These are phyloP conservation scores for Araneus ventricosus DNA, from an alignment of 1,140 invertebrate genomes.

Conservation along the genomic window DNA sequence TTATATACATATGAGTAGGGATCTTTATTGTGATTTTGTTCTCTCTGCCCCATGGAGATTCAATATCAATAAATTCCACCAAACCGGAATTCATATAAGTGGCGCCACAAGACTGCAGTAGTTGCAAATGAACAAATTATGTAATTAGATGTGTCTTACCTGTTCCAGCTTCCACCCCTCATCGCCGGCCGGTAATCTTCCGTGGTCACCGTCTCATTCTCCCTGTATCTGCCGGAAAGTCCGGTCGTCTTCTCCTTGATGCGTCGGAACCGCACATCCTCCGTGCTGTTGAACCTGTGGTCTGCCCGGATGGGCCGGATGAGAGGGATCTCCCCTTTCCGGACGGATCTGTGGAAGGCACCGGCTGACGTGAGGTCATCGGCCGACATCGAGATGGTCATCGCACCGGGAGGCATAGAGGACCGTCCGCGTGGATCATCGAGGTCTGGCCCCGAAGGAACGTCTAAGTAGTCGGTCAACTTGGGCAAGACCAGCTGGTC, in stretches of 20 bases:
- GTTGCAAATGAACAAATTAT: too few relatives aligned
- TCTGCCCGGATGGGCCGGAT: background rate
- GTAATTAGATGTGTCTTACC: background rate
- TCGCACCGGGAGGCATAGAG: slow-evolving; percentile 68
- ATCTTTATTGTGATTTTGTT: too few relatives aligned
- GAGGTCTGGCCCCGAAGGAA: slow-evolving; percentile 41
- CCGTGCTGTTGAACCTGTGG: slow-evolving; percentile 32
- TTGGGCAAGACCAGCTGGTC: slow-evolving; percentile 59
- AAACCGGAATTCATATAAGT: too few relatives aligned
- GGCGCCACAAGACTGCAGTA: too few relatives aligned
- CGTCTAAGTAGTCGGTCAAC: slow-evolving; percentile 42
- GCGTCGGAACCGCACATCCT: slow-evolving; percentile 28
- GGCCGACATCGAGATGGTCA: slow-evolving; percentile 71
- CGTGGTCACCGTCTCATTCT: background rate
- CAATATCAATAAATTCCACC: too few relatives aligned
- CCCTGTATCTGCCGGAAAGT: background rate
- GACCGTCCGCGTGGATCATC: slow-evolving; percentile 44
- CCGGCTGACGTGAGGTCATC: slow-evolving; percentile 55
- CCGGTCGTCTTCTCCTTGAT: slow-evolving; percentile 5
- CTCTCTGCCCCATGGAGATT: too few relatives aligned
- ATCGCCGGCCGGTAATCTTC: background rate
- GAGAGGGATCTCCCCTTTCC: background rate
- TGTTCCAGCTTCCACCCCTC: slow-evolving; percentile 59
- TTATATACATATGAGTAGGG: too few relatives aligned
- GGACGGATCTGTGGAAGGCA: background rate